A percentile compares a stretch with the other conserved stretches of the same genome.
Conservation (phyloP, 2,113 vertebrate genomes). For the Tamias sibiricus region DNA sequence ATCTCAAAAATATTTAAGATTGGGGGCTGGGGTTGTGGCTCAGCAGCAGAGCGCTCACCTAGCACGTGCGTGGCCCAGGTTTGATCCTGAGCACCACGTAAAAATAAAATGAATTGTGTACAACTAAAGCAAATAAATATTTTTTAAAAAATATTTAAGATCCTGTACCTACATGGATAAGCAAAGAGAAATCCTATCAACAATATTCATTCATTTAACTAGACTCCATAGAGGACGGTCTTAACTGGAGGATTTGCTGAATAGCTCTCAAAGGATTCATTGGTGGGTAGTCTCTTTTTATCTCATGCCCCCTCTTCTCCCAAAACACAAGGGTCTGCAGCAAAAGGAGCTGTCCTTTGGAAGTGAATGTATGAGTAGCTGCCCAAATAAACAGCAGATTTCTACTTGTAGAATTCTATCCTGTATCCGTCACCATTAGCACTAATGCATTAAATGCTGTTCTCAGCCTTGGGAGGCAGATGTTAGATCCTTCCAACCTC, state of each 20-base stretch:
- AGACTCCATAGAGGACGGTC: rapidly evolving
- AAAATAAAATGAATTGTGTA: too few species aligned
- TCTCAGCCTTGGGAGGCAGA: neutral
- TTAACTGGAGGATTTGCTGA: neutral
- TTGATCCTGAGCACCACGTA: too few species aligned
- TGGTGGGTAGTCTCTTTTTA: neutral
- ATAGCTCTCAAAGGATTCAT: neutral
- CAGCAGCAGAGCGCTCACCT: too few species aligned
- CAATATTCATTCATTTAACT: neutral
- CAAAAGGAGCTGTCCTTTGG: neutral
- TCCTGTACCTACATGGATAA: neutral
- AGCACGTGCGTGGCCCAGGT: too few species aligned
- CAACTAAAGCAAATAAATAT: too few species aligned
- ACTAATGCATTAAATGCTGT: neutral
- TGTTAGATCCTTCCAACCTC: too few species aligned
- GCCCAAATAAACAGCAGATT: neutral
- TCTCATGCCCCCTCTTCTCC: too few species aligned
- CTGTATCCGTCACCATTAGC: neutral
- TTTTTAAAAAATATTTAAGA: neutral
- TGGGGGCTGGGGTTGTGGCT: too few species aligned
- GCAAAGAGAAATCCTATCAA: neutral
- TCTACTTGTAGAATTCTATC: neutral
- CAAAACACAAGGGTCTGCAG: neutral
- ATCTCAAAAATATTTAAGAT: neutral
- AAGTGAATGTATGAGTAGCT: neutral